Evolutionary conservation across 2,797 vertebrate species (phyloP).

Genomic region (Hybognathus amarus): DNA sequence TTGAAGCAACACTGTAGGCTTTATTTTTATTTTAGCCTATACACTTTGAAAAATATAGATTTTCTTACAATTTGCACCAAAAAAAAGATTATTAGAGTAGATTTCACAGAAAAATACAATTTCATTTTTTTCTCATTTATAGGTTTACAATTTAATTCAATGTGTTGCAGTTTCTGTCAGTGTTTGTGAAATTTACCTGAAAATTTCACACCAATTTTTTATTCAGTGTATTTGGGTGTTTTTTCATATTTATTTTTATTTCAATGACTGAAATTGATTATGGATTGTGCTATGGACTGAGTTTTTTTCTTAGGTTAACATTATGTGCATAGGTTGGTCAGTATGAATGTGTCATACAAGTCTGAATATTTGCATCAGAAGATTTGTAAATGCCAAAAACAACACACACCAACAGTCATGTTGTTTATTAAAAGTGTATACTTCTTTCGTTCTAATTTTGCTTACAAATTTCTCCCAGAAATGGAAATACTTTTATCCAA

Average conservation of each 20-base stretch:
- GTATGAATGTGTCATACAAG: background rate
- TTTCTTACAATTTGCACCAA: too few species aligned
- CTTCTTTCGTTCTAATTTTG: background rate
- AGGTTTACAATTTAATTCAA: too few species aligned
- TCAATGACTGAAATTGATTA: background rate
- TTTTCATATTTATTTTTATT: background rate
- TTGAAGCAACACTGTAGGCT: background rate
- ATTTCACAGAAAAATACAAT: too few species aligned
- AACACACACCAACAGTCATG: background rate
- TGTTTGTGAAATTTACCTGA: background rate
- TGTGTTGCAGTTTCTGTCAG: background rate
- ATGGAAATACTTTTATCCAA: background rate
- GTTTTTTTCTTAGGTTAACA: background rate
- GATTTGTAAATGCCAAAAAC: background rate
- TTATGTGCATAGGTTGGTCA: background rate
- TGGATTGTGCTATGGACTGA: background rate
- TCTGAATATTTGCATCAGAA: constrained; percentile 7
- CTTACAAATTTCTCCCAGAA: background rate
- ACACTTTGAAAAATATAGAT: too few species aligned
- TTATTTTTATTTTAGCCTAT: background rate
- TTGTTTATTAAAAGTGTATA: background rate
- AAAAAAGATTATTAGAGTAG: too few species aligned
- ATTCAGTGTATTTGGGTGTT: background rate
- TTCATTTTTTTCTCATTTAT: too few species aligned
- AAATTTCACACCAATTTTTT: background rate